Evolutionary conservation across 2,113 vertebrate genomes (phyloP), one percentile per base, ranked within the genome.

Genomic region (Kryptolebias marmoratus): DNA sequence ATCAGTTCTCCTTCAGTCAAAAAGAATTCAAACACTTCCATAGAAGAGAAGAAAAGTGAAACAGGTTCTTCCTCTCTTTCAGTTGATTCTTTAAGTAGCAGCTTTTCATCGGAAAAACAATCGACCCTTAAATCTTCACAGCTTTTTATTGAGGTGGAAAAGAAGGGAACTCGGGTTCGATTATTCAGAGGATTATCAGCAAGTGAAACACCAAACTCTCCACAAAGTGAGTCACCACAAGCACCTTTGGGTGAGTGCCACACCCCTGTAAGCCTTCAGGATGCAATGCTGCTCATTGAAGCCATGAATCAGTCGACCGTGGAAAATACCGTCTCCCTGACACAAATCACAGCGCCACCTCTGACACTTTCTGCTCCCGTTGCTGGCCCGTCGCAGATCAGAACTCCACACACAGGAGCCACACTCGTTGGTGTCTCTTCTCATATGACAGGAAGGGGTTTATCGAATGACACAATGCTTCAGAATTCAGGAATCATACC

Each of bases 201-300:
- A 64, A 44, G 18, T 27, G 55, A 84, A 71, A 71, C 53, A 1
- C 5, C 57, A 3, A 60, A 68, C 1, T 3, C 27, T 13, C 10
- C 31, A 44, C 6, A 10, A 55, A 4, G 13, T 3, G 45, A 64
- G 31, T 54, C 54, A 31, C 4, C 18, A 53, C 67, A 64, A 75
- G 18, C 36, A 50, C 2, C 28, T 61, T 28, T 27, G 13, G 10
- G 42, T 64, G 50, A 75, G 47, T 27, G 50, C 2, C 0, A 11
- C 3, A 68, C 57, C 32, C 73, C 83, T 49, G 87, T 66, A 44
- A 82, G 77, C 42, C 81, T 90, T 45, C 86, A 90, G 53, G 88
- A 91, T 73, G 90, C 90, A 64, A 71, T 90, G 73, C 64, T 91
- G 18, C 62, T 90, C 10, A 73, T 90, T 58, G 90, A 90, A 59